Base-by-base conservation (phyloP, 2,797 vertebrate species). In the Phyllotis vaccarum region DNA sequence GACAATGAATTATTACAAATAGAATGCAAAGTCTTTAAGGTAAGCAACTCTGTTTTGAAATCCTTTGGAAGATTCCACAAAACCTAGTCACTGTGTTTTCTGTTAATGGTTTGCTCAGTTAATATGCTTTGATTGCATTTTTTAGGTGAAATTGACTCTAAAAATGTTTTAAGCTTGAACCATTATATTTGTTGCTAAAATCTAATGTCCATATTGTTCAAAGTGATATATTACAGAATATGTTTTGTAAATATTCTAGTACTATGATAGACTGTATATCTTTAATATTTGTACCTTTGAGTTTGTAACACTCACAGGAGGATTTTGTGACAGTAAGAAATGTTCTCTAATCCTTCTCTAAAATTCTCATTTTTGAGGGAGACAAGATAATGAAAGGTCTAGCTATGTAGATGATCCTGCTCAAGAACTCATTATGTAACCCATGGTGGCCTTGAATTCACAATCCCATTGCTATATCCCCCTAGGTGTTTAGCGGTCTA, bases 181-280 rank as follows among this genome's bases (percentile, higher is more conserved):
- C 29, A 54, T 95, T n/a, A 89, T 68, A 94, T 34, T 46, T 95
- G 46, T 24, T 91, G 81, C 43, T 96, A 89, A 94, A 95, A 96
- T 87, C 1, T 86, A 85, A 94, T 75, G 94, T 52, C 37, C 6
- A 94, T 14, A 92, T 62, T 96, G 52, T 92, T 97, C 72, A 95
- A 68, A 90, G 80, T 94, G 43, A n/a, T 93, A 19, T 94, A 94
- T 80, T 76, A 87, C 7, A 80, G 43, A 81, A 82, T n/a, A 91
- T 86, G 93, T 90, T 95, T 93, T 95, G 43, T 90, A 96, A 78
- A 94, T 80, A 94, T 82, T 94, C 37, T 68, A 85, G 46, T 8
- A 79, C 24, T 70, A 86, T 81, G 75, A 91, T 66, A 79, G 56
- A 46, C 83, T n/a, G 27, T 58, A 95, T 92, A 78, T 91, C 60